phyloP scores from a whole-genome alignment of 2,888 invertebrate genomes.

The Scaptomyza tumidula region DNA sequence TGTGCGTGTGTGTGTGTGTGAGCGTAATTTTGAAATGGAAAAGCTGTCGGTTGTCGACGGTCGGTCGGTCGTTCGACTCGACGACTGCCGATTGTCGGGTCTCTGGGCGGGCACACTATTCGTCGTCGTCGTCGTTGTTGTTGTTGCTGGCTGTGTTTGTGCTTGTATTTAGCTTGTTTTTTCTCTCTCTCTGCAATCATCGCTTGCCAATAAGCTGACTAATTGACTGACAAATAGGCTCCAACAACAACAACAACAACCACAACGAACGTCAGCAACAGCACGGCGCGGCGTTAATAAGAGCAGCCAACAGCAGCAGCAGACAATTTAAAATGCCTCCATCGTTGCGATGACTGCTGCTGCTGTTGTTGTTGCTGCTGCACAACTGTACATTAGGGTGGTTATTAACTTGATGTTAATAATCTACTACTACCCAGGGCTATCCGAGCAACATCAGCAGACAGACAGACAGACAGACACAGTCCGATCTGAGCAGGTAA shows the following conservation, averaged over 20 bases:
- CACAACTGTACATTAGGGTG: conserved; percentile 77
- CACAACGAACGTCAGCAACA: conserved; percentile 38
- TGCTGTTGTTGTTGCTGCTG: conserved; percentile 24
- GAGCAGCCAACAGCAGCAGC: conserved; percentile 51
- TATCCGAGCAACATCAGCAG: conserved; percentile 4
- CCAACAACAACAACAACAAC: conserved; percentile 49
- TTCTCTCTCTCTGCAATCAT: conserved; percentile 77
- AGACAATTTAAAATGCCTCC: conserved; percentile 64
- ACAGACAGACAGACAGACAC: not conserved
- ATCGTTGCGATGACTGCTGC: conserved; percentile 13
- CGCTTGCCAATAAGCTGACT: conserved; percentile 80
- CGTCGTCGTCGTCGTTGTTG: conserved; percentile 21
- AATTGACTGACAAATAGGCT: conserved; percentile 78
- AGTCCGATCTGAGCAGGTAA: not conserved
- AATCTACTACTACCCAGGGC: conserved; percentile 31
- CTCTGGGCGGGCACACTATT: conserved; percentile 21
- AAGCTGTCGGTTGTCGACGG: conserved; percentile 67
- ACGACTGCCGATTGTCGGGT: conserved; percentile 27
- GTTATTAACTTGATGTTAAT: conserved; percentile 67
- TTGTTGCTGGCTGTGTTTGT: conserved; percentile 40
- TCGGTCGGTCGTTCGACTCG: conserved; percentile 1
- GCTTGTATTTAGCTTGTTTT: conserved; percentile 72
- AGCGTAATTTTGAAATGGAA: conserved; percentile 74
- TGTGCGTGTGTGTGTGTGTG: conserved; percentile 7
- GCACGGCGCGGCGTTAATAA: conserved; percentile 62